A percentile compares a stretch with the other conserved stretches of the same genome.
These are phyloP conservation scores for Lagorchestes hirsutus DNA, from an alignment of 2,797 vertebrate species.

Conservation along the genomic window DNA sequence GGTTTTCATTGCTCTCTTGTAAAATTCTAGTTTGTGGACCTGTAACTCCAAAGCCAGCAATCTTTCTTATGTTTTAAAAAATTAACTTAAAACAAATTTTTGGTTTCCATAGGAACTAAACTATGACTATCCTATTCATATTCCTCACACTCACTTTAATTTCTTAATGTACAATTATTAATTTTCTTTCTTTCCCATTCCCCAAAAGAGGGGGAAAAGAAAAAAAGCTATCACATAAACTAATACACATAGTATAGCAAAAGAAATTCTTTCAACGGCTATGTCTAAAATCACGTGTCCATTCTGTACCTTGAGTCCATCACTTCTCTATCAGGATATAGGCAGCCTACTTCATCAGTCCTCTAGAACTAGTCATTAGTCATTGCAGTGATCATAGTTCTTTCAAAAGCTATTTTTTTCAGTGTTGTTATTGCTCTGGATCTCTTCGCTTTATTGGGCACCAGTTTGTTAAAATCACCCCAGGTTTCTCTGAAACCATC, in stretches of 20 bases:
- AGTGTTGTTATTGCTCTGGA: neutral
- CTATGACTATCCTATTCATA: neutral
- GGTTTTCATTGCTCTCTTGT: neutral
- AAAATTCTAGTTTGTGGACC: neutral
- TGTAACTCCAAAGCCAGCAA: neutral
- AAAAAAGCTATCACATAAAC: fast-evolving
- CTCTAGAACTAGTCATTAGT: neutral
- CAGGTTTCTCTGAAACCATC: neutral
- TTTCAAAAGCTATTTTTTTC: neutral
- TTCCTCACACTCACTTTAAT: neutral
- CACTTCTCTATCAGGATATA: neutral
- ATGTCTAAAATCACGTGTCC: neutral
- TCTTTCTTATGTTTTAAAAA: neutral
- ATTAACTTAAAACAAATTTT: neutral
- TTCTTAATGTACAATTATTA: neutral
- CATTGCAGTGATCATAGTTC: neutral
- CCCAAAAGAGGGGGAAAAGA: neutral
- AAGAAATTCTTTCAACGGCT: neutral
- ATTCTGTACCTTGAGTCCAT: neutral
- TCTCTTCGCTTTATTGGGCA: neutral
- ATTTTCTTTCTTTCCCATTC: slow-evolving; percentile 6
- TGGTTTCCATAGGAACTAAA: neutral
- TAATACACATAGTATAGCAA: neutral
- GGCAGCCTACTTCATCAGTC: neutral
- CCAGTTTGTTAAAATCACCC: neutral